Evolutionary conservation across 2,113 vertebrate genomes (phyloP), one percentile per base, ranked within the genome.

Genomic region (Eurystomus gularis): DNA sequence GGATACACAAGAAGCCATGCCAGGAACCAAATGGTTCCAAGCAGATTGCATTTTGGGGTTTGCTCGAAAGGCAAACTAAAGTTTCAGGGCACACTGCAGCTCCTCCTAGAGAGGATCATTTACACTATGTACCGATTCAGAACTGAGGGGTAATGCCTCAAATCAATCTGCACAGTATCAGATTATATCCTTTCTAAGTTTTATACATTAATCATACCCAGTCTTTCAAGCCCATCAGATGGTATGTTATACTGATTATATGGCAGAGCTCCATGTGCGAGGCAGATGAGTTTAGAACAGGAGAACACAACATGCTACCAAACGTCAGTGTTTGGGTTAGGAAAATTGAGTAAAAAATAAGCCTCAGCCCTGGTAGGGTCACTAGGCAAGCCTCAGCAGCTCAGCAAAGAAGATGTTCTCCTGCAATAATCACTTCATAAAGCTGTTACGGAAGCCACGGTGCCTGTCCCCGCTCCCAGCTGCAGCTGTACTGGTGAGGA

Each of bases 401-500:
- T 68, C n/a, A 18, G 24, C 0, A 14, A 42, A 40, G 58, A 61
- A 42, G 57, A 20, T 7, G 28, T 31, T 70, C 62, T 48, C 57
- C 37, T 40, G 9, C 29, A 42, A 1, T 5, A 11, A 6, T 1
- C 9, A 18, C 37, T 35, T 24, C 11, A 31, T 6, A 7, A 35
- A 37, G 39, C 33, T 62, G 24, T 12, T 20, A 24, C 40, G 1
- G n/a, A 62, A 70, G 5, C n/a, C 23, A 1, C 1, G 24, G 71
- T 42, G 58, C 31, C 40, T 1, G 2, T 12, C 9, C 17, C 12
- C 20, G 5, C 24, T 7, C n/a, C 25, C 4, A 1, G 42, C 69
- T 26, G 29, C 52, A 49, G 69, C 57, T 17, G 75, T 13, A 51
- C 35, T 54, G 69, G 33, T 23, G 44, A 39, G 37, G 25, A 29